Percentiles rank a stretch among this genome's conserved stretches.
These are phyloP conservation scores for Mus spretus DNA, from an alignment of 2,797 vertebrate species.

Conservation along the genomic window DNA sequence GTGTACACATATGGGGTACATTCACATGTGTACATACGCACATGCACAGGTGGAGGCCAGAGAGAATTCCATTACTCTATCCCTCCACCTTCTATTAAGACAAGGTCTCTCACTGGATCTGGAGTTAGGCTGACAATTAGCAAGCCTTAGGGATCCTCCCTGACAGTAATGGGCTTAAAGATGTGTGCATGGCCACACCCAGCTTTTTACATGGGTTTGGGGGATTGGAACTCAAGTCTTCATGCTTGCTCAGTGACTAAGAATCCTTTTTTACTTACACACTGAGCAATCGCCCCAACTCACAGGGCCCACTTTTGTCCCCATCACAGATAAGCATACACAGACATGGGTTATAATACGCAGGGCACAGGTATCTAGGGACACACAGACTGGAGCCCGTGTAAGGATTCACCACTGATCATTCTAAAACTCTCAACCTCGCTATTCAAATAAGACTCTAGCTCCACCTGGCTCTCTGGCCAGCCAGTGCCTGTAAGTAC, in stretches of 20 bases:
- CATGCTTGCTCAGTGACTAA: neutral
- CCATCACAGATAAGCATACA: neutral
- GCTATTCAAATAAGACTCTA: constrained; percentile 23
- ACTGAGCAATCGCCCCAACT: neutral
- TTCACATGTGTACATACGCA: neutral
- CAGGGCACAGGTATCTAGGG: neutral
- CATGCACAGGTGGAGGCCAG: neutral
- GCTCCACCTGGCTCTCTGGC: neutral
- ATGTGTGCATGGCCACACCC: neutral
- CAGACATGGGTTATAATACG: neutral
- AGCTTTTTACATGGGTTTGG: neutral
- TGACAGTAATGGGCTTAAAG: neutral
- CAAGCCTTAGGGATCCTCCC: neutral
- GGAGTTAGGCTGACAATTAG: neutral
- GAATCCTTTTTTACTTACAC: neutral
- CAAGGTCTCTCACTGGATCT: neutral
- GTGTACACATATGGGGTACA: neutral
- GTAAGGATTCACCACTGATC: neutral
- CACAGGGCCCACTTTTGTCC: neutral
- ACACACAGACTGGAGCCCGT: neutral
- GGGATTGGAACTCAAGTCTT: neutral
- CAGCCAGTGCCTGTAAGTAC: neutral
- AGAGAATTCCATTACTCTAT: neutral
- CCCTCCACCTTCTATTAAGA: no score
- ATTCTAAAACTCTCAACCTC: constrained; percentile 46